Percentiles rank a stretch among this genome's conserved stretches.
Evolutionary conservation across 2,888 invertebrate genomes (phyloP).

Genomic region (Leptopilina myrica): DNA sequence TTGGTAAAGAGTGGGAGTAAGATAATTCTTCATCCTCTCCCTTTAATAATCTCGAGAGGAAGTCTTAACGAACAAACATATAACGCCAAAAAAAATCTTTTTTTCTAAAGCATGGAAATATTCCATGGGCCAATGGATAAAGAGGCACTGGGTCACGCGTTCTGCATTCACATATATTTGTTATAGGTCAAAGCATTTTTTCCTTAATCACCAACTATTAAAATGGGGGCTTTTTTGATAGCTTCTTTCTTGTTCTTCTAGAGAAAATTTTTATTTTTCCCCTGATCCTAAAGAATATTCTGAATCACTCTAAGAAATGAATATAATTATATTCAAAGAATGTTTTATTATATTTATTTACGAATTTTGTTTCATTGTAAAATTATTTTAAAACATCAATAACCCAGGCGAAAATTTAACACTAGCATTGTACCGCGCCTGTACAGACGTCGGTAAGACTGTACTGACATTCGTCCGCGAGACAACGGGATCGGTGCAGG

Average conservation of each 20-base stretch:
- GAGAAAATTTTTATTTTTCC: too few species aligned
- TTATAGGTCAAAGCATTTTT: constrained; percentile 11
- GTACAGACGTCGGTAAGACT: too few species aligned
- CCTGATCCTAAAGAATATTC: too few species aligned
- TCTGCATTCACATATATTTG: neutral
- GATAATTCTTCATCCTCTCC: constrained; percentile 31
- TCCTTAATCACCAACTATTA: neutral
- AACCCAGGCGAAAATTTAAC: too few species aligned
- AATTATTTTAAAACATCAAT: too few species aligned
- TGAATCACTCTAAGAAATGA: too few species aligned
- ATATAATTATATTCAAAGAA: too few species aligned
- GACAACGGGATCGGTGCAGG: too few species aligned
- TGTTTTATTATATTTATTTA: too few species aligned
- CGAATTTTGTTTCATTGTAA: too few species aligned
- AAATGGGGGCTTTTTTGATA: neutral
- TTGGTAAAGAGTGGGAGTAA: constrained; percentile 40
- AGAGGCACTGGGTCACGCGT: constrained; percentile 50
- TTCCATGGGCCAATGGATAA: constrained; percentile 56
- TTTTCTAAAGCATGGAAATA: constrained; percentile 54
- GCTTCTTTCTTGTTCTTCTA: neutral
- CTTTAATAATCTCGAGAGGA: neutral
- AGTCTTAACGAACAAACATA: neutral
- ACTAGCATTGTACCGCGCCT: too few species aligned
- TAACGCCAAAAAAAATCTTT: constrained; percentile 1
- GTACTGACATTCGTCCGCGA: too few species aligned